Evolutionary conservation across 2,797 vertebrate species (phyloP).

Genomic region (Spondyliosoma cantharus): DNA sequence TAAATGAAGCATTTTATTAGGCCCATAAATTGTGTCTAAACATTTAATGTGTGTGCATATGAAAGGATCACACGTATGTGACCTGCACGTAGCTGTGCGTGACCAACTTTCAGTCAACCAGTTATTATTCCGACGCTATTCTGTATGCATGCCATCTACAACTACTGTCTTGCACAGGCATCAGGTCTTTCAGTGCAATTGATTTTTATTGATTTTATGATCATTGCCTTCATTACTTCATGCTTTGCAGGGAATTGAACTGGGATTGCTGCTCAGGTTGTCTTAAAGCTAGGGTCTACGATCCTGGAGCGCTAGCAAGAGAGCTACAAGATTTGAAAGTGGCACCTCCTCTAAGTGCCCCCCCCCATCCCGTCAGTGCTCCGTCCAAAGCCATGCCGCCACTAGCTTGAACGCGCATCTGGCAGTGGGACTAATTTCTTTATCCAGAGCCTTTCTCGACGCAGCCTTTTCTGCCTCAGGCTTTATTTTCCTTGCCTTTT

Average conservation of each 20-base stretch:
- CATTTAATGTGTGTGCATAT: constrained; percentile 1
- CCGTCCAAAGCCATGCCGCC: too few relatives aligned
- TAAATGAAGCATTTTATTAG: constrained; percentile 1
- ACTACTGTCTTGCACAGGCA: neutral
- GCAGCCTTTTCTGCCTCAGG: too few relatives aligned
- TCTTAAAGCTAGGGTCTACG: too few relatives aligned
- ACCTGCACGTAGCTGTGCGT: neutral
- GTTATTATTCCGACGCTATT: neutral
- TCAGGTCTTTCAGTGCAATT: constrained; percentile 38
- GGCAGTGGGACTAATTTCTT: too few relatives aligned
- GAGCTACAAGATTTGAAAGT: too few relatives aligned
- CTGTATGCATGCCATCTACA: neutral
- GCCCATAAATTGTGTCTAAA: neutral
- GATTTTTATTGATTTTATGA: constrained; percentile 59
- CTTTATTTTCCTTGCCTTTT: too few relatives aligned
- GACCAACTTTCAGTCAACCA: neutral
- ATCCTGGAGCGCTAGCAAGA: too few relatives aligned
- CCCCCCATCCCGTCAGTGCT: too few relatives aligned
- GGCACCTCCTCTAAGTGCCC: too few relatives aligned
- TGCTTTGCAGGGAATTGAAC: constrained; percentile 33
- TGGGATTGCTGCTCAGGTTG: neutral
- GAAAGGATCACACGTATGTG: constrained; percentile 5
- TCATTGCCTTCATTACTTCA: constrained; percentile 52
- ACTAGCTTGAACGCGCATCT: too few relatives aligned
- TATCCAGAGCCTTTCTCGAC: too few relatives aligned